Percentiles rank a stretch among this genome's conserved stretches.
Evolutionary conservation across 2,113 vertebrate species (phyloP).

Genomic region (Syrrhaptes paradoxus): DNA sequence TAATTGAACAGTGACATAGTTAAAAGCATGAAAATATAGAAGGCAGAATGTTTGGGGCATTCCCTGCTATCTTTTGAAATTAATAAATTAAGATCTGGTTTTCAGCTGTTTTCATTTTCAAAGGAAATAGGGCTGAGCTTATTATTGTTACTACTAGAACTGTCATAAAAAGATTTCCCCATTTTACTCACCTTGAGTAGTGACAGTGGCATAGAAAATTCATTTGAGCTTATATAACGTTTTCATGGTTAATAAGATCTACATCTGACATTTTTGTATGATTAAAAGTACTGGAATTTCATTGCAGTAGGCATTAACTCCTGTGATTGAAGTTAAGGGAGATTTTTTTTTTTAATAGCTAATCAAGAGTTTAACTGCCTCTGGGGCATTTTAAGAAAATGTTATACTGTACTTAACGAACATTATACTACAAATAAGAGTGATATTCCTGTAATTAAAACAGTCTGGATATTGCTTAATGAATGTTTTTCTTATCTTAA

Average conservation of each 20-base stretch:
- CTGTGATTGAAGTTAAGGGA: slow-evolving; percentile 72
- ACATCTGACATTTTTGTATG: slow-evolving; percentile 52
- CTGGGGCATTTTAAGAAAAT: slow-evolving; percentile 79
- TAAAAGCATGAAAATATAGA: background rate
- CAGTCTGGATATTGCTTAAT: slow-evolving; percentile 74
- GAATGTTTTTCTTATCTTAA: slow-evolving; percentile 71
- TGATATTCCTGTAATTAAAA: slow-evolving; percentile 79
- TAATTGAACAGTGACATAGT: background rate
- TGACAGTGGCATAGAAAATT: background rate
- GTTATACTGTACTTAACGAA: slow-evolving; percentile 72
- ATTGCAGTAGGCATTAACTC: slow-evolving; percentile 70
- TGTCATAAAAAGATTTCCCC: background rate
- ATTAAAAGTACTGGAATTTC: slow-evolving; percentile 59
- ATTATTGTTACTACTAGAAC: background rate
- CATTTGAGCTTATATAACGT: slow-evolving; percentile 50
- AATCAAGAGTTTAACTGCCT: slow-evolving; percentile 78
- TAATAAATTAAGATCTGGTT: background rate
- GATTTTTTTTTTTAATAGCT: slow-evolving; percentile 69
- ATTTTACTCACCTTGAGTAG: background rate
- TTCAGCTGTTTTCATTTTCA: background rate
- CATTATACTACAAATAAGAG: slow-evolving; percentile 71
- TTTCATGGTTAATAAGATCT: slow-evolving; percentile 56
- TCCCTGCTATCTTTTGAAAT: background rate
- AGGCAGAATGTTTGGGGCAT: background rate
- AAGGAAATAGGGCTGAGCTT: background rate